These are phyloP conservation scores for Tetragonisca angustula DNA, from an alignment of 2,888 invertebrate genomes.

Conservation along the genomic window DNA sequence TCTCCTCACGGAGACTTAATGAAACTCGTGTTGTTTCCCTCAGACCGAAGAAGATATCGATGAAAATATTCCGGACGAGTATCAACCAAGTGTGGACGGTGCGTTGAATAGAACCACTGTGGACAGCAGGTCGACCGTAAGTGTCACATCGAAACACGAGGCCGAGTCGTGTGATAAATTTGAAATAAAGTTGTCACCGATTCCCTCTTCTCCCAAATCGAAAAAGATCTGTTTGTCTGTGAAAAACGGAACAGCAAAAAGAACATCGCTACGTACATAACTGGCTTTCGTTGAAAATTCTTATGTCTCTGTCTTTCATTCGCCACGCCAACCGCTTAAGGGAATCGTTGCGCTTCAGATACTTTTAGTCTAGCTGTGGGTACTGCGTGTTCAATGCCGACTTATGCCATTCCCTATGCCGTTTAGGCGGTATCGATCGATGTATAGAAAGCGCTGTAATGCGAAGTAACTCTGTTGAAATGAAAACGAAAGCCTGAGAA, in stretches of 20 bases:
- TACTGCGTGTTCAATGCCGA: slow-evolving; percentile 52
- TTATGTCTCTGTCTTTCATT: slow-evolving; percentile 59
- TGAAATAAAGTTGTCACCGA: neutral
- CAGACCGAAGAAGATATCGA: slow-evolving; percentile 73
- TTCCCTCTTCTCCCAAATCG: slow-evolving; percentile 12
- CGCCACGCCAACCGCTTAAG: slow-evolving; percentile 67
- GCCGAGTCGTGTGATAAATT: slow-evolving; percentile 2
- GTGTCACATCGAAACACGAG: slow-evolving; percentile 5
- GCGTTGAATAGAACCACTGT: slow-evolving; percentile 54
- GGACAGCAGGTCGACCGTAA: slow-evolving; percentile 45
- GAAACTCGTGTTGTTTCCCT: neutral
- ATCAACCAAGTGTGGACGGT: slow-evolving; percentile 64
- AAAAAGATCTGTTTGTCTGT: neutral
- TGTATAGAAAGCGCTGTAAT: slow-evolving; percentile 45
- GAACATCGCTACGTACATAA: slow-evolving; percentile 26
- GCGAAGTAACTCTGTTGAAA: slow-evolving; percentile 5
- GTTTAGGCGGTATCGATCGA: slow-evolving; percentile 47
- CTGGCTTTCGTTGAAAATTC: slow-evolving; percentile 59
- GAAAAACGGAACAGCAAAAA: neutral
- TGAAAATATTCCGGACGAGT: slow-evolving; percentile 70
- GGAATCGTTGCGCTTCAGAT: slow-evolving; percentile 63
- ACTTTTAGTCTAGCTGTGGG: slow-evolving; percentile 66
- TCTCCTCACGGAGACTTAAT: neutral
- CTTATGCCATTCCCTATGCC: slow-evolving; percentile 32
- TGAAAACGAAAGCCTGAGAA: slow-evolving; percentile 51